Base-by-base conservation (phyloP, 2,888 invertebrate genomes). In the Pycnomerus fuliginosus region DNA sequence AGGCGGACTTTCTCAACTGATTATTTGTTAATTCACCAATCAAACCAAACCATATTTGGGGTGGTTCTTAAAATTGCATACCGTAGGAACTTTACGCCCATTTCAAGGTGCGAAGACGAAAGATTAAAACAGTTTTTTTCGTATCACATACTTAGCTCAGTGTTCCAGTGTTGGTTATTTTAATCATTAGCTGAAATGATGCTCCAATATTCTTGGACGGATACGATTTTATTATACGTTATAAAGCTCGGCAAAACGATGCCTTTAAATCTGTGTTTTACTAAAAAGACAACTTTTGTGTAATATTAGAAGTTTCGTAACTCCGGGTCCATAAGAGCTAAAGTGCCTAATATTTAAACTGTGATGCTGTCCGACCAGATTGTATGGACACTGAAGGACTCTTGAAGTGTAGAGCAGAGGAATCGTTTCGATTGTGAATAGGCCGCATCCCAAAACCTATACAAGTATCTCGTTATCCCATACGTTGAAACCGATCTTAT, bases 401-500 rank as follows among this genome's bases (percentile, higher is more conserved):
- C 62, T 64, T 50, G 33, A 51, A 58, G 31, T 53, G 52, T 54
- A 55, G 56, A 60, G 52, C 58, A 55, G 55, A 58, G 57, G 58
- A 50, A 47, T 50, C 52, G 50, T 50, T 50, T 48, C 43, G 45
- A 42, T 61, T 56, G 50, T 60, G 57, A 59, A 62, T 62, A 56
- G 60, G 55, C 55, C 56, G 58, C 49, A 57, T 61, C 58, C 55
- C 53, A 52, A 64, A 65, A 60, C 60, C 64, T 64, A 66, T 65
- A 66, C 64, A 65, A 67, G 66, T 67, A 66, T 67, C 68, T 68
- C 67, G 68, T 67, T 68, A 68, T 63, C 52, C 53, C 52, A 42
- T 45, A 53, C 35, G 38, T 35, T 40, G 44, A 48, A 48, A 51
- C 53, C 53, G 52, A 54, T 53, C 55, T 49, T 44, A 40, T 37